Percentiles rank a stretch among this genome's conserved stretches.
phyloP scores from a whole-genome alignment of 1,140 invertebrate species.

The Forficula auricularia region DNA sequence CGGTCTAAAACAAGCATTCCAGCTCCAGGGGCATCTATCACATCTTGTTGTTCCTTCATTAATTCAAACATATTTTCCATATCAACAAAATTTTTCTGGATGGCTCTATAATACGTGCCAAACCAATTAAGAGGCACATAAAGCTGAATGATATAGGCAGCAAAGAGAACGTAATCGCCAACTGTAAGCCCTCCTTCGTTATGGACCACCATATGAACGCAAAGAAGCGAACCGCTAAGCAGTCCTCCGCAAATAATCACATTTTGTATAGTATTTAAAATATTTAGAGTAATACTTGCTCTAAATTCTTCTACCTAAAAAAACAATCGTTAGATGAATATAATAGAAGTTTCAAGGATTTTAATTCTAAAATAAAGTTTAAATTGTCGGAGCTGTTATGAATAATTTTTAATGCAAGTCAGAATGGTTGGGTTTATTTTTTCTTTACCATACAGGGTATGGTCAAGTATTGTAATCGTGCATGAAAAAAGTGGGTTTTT shows the following conservation, averaged over 20 bases:
- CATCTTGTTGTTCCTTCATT: constrained; percentile 67
- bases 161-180: constrained; percentile 89
- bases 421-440: no score
- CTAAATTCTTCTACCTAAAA: constrained; percentile 72
- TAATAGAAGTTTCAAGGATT: not conserved
- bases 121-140: constrained; percentile 94
- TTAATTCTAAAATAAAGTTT: constrained; percentile 5
- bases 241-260: constrained; percentile 74
- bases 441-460: no score
- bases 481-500: no score
- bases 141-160: constrained; percentile 88
- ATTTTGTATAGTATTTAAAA: constrained; percentile 80
- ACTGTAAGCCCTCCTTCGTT: constrained; percentile 51
- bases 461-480: no score
- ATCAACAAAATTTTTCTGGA: constrained; percentile 93
- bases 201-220: constrained; percentile 61
- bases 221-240: constrained; percentile 69
- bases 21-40: constrained; percentile 64
- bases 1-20: constrained; percentile 46
- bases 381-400: no score
- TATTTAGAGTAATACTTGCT: constrained; percentile 63
- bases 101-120: constrained; percentile 92
- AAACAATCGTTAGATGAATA: constrained; percentile 15
- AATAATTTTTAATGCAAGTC: no score
- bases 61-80: constrained; percentile 99